phyloP scores from a whole-genome alignment of 1,140 invertebrate species.

The Ridgeia piscesae region DNA sequence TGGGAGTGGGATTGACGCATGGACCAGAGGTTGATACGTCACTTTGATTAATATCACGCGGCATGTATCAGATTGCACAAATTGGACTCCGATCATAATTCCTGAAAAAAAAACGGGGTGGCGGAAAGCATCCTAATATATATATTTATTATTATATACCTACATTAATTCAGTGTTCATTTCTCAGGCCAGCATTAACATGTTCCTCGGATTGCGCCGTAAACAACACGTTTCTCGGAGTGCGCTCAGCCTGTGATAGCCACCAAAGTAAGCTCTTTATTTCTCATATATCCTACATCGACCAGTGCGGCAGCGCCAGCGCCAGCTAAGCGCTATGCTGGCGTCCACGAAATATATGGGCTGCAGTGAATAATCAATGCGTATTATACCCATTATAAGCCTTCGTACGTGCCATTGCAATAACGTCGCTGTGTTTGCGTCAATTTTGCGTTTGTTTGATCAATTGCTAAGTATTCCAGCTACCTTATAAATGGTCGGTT shows the following conservation, averaged over 20 bases:
- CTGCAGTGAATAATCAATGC: neutral
- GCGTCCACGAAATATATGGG: neutral
- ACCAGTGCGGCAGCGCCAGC: neutral
- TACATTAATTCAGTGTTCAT: neutral
- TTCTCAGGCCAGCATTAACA: neutral
- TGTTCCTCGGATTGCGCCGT: neutral
- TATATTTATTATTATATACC: neutral
- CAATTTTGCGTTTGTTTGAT: too few relatives aligned
- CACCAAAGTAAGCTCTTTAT: neutral
- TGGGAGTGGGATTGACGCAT: neutral
- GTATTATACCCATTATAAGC: neutral
- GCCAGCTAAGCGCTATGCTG: neutral
- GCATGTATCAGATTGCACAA: neutral
- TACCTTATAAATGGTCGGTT: neutral
- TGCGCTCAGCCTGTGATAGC: neutral
- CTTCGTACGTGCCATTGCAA: neutral
- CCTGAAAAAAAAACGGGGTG: neutral
- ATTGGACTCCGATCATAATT: neutral
- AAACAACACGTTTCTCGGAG: neutral
- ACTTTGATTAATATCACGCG: neutral
- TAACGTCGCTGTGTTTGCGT: neutral
- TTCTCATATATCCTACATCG: neutral
- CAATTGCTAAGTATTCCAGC: neutral
- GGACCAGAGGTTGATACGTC: neutral
- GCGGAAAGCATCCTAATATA: neutral